Base-by-base conservation (phyloP, 2,113 vertebrate genomes). In the Thermophis baileyi region DNA sequence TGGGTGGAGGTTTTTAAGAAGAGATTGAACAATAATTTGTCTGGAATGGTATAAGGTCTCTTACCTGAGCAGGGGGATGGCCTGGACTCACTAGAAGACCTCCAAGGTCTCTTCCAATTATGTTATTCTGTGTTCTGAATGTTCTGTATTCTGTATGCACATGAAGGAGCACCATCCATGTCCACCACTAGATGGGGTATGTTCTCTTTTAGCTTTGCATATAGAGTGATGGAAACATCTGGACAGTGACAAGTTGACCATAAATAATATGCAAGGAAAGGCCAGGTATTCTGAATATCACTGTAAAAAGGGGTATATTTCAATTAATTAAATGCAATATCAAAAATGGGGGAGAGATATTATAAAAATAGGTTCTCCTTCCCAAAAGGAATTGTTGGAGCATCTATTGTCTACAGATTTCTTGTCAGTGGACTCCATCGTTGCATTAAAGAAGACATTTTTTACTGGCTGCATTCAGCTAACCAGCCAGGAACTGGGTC, bases 391-490 rank as follows among this genome's bases (percentile, higher is more conserved):
- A 93, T 93, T 91, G 87, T 25, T 94, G 95, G 90, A n/a, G 91
- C 55, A 69, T 92, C 96, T 96, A 91, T 96, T 96, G 92, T 95
- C 95, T 94, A 90, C 93, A 94, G 94, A 94, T 89, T 89, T 94
- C 91, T 97, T 97, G 93, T 93, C 93, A 89, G 85, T 0, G 0
- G 93, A 94, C 94, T 97, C 91, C 90, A 93, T 91, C 94, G 93
- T 95, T 97, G 94, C 94, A 95, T 85, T 95, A 94, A 94, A 95
- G 90, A 93, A 96, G 95, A 96, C 95, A 95, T 95, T 95, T 95
- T 46, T 96, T 95, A 96, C 93, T 96, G 96, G 97, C 96, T 96
- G 93, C 95, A 96, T 88, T 95, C 93, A 97, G 97, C 97, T 97
- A 97, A 96, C 95, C 96, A 96, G 93, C 88, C 54, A 90, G 93